Conservation (phyloP, 2,888 invertebrate species). For the Mycalesis mineus region DNA sequence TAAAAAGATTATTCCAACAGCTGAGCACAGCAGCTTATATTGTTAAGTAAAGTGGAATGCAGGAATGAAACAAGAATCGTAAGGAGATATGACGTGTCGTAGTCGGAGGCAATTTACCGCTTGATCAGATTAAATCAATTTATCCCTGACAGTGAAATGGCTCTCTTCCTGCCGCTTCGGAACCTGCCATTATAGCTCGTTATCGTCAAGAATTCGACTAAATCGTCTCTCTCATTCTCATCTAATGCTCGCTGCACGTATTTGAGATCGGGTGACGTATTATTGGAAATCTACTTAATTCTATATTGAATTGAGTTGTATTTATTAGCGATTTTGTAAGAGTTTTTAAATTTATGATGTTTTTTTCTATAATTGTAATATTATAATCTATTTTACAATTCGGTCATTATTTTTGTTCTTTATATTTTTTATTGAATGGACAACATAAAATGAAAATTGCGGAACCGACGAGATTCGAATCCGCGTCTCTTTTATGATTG, state of each 20-base stretch:
- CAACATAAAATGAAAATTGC: too few relatives aligned
- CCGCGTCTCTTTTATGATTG: too few relatives aligned
- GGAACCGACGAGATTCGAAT: too few relatives aligned
- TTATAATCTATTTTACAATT: too few relatives aligned
- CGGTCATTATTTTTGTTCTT: too few relatives aligned
- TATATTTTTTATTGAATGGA: too few relatives aligned
- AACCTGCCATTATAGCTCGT: conserved; percentile 57
- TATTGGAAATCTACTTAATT: neutral
- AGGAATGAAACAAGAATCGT: conserved; percentile 14
- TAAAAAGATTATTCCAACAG: neutral
- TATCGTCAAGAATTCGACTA: conserved; percentile 56
- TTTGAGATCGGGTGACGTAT: conserved; percentile 26
- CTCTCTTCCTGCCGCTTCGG: conserved; percentile 60
- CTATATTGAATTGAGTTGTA: neutral
- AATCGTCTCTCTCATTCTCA: conserved; percentile 38
- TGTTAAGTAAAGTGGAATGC: conserved; percentile 15
- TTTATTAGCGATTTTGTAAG: too few relatives aligned
- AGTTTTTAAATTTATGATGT: too few relatives aligned
- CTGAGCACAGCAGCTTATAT: conserved; percentile 9
- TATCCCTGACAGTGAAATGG: conserved; percentile 65
- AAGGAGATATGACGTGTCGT: conserved; percentile 26
- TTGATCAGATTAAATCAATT: conserved; percentile 72
- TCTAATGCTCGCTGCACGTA: conserved; percentile 29
- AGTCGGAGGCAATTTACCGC: conserved; percentile 56
- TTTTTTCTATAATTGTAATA: too few relatives aligned